A percentile compares a stretch with the other conserved stretches of the same genome.
phyloP scores from a whole-genome alignment of 30 jellyfish, hydroid and myxozoan species.

The Calvadosia cruxmelitensis region DNA sequence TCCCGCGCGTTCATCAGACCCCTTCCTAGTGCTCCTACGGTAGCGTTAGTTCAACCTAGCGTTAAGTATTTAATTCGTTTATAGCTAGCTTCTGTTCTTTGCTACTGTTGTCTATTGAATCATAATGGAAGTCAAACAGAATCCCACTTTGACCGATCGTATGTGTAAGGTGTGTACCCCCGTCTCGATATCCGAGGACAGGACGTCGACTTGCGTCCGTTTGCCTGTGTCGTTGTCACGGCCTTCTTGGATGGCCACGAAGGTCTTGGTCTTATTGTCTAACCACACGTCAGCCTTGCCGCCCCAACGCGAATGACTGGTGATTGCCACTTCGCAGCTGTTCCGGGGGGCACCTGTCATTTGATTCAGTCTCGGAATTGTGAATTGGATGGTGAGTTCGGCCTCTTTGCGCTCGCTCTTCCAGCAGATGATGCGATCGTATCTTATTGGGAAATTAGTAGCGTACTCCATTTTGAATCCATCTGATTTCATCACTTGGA shows the following conservation, averaged over 20 bases:
- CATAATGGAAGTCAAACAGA: constrained; percentile 87
- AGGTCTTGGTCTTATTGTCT: constrained; percentile 59
- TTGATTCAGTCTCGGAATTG: constrained; percentile 30
- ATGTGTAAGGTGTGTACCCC: constrained; percentile 75
- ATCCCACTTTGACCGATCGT: constrained; percentile 47
- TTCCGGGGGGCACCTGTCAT: constrained; percentile 1
- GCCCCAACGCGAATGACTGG: constrained; percentile 92
- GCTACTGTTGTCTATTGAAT: constrained; percentile 19
- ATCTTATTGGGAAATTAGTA: constrained; percentile 90
- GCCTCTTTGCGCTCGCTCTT: constrained; percentile 76
- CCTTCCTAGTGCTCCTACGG: too few relatives aligned
- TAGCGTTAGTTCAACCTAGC: too few relatives aligned
- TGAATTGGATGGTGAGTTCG: constrained; percentile 47
- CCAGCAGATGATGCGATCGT: constrained; percentile 91
- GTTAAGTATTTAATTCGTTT: too few relatives aligned
- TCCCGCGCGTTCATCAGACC: too few relatives aligned
- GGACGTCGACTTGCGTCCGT: constrained; percentile 85
- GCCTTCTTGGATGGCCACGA: constrained; percentile 69
- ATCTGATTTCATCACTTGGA: constrained; percentile 37
- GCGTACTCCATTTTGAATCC: constrained; percentile 95
- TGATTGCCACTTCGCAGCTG: constrained; percentile 67
- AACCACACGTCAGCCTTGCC: constrained; percentile 92
- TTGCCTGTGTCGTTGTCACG: constrained; percentile 84
- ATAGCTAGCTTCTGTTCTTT: too few relatives aligned
- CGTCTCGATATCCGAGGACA: constrained; percentile 60